A percentile compares a stretch with the other conserved stretches of the same genome.
Evolutionary conservation across 2,888 invertebrate species (phyloP).

Genomic region (Lagria hirta): DNA sequence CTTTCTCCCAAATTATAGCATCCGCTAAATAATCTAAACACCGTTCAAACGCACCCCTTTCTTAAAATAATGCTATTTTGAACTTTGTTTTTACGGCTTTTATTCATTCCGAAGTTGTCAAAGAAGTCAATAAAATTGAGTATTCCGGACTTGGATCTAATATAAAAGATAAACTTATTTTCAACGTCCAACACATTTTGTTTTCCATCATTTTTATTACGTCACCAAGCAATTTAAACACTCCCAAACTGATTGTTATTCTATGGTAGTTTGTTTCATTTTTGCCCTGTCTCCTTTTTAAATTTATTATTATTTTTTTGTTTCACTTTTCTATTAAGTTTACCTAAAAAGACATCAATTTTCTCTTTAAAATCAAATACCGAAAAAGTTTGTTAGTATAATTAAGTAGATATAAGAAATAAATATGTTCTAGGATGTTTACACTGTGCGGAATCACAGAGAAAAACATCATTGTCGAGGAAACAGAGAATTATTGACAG

Average conservation of each 20-base stretch:
- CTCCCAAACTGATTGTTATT: slow-evolving; percentile 47
- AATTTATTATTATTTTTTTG: slow-evolving; percentile 51
- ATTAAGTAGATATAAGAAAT: too few species aligned
- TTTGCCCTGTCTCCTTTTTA: slow-evolving; percentile 42
- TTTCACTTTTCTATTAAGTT: slow-evolving; percentile 46
- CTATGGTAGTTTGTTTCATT: slow-evolving; percentile 43
- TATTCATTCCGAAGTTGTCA: slow-evolving; percentile 19
- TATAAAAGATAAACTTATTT: slow-evolving; percentile 41
- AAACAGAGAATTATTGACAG: slow-evolving; percentile 11
- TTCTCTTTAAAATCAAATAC: too few species aligned
- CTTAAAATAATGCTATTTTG: slow-evolving; percentile 3
- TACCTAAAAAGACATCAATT: too few species aligned
- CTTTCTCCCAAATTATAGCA: slow-evolving; percentile 37
- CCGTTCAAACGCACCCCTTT: slow-evolving; percentile 1
- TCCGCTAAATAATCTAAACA: slow-evolving; percentile 21
- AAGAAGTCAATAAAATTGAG: slow-evolving; percentile 31
- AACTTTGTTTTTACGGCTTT: too few species aligned
- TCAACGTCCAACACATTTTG: slow-evolving; percentile 40
- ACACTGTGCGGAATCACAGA: slow-evolving; percentile 23
- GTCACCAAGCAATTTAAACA: slow-evolving; percentile 41
- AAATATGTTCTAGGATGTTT: slow-evolving; percentile 24
- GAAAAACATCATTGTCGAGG: slow-evolving; percentile 25
- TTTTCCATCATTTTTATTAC: slow-evolving; percentile 47
- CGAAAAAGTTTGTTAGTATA: too few species aligned
- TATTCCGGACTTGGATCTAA: slow-evolving; percentile 31